Base-by-base conservation (phyloP, 2,797 vertebrate genomes). In the Petrocephalus sullivani region DNA sequence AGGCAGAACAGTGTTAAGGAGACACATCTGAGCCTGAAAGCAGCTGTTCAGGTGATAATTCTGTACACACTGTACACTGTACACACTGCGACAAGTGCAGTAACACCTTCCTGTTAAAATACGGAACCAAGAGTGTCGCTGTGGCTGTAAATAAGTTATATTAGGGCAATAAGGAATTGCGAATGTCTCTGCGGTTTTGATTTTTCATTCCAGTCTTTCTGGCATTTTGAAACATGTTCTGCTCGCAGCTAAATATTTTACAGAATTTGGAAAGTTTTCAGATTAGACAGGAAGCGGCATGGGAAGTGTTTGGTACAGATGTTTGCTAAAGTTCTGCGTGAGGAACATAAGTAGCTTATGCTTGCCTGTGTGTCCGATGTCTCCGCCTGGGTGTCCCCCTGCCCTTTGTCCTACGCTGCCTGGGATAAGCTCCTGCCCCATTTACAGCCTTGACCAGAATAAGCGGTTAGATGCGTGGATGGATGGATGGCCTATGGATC, bases 101-200 rank as follows among this genome's bases (percentile, higher is more conserved):
- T 71, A 71, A 71, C 28, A 37, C 12, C 28, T 37, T 71, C 28
- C 28, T 37, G 10, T 67, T 12, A 49, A 49, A 78, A 78, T 46
- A 78, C 46, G 71, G 71, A 78, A 78, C 71, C 19, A 78, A 49
- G 71, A 78, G 46, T 78, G 71, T 78, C 3, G 71, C 41, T 16
- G 7, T 19, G 71, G 71, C 37, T 78, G 14, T 78, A 41, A 78
- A 78, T n/a, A 49, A 37, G 41, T 78, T 78, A 78, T 78, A 78
- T 78, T 78, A 78, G 33, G 19, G 71, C 71, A 78, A 78, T 78
- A 78, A 78, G 71, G 71, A 78, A 78, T 46, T 78, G 41, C 6
- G 7, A 46, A 46, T 49, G 37, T 49, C 16, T 14, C 71, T 46
- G 71, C 0, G 71, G 37, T 78, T 78, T 78, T 37, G 46, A 14